A percentile compares a stretch with the other conserved stretches of the same genome.
phyloP scores from a whole-genome alignment of 2,113 vertebrate species.

The Leptodactylus fuscus region DNA sequence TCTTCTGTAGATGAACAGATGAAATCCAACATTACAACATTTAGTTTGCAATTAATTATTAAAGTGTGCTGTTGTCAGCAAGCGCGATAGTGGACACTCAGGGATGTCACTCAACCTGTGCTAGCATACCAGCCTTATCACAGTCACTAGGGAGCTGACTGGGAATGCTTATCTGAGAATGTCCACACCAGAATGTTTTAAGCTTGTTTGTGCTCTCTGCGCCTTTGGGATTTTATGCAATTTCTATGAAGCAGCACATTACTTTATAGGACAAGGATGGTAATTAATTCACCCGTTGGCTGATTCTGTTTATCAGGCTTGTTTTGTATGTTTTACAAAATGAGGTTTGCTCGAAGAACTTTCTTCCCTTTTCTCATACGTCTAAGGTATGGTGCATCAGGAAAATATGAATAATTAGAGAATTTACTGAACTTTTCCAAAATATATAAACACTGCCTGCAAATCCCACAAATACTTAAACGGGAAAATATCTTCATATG shows the following conservation, averaged over 20 bases:
- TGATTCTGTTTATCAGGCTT: conserved; percentile 57
- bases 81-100: conserved; percentile 46
- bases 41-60: conserved; percentile 50
- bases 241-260: conserved; percentile 57
- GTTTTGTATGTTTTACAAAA: conserved; percentile 59
- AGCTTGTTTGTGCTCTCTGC: conserved; percentile 53
- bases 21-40: background rate
- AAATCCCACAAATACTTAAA: background rate
- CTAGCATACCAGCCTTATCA: conserved; percentile 45
- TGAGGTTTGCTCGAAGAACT: conserved; percentile 48
- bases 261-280: conserved; percentile 57
- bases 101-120: conserved; percentile 47
- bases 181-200: conserved; percentile 47
- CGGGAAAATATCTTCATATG: too few relatives aligned
- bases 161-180: conserved; percentile 54
- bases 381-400: conserved; percentile 18
- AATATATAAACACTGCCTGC: background rate
- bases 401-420: background rate
- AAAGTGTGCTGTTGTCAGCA: conserved; percentile 52
- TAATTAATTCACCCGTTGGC: conserved; percentile 59
- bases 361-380: conserved; percentile 11
- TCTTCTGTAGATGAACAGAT: conserved; percentile 6
- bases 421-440: background rate
- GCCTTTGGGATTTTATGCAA: conserved; percentile 58
- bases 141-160: conserved; percentile 42